Base-by-base conservation (phyloP, 2,888 invertebrate genomes). In the Agrilus cyanescens region DNA sequence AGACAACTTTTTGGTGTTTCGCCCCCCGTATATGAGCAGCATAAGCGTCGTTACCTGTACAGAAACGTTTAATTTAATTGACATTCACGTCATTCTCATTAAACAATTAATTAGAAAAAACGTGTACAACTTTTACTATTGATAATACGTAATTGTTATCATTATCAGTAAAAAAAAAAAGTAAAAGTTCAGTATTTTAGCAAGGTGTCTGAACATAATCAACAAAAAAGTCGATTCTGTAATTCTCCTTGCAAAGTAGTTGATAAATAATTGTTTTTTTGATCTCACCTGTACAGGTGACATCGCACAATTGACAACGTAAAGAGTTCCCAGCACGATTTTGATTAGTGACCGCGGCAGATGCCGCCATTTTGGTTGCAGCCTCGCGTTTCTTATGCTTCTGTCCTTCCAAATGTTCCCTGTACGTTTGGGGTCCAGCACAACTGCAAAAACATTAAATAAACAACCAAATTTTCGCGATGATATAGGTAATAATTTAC, bases 351-450 rank as follows among this genome's bases (percentile, higher is more conserved):
- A 76, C 70, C 55, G 80, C 69, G 48, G 80, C 73, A 60, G 74
- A 74, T 12, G 75, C 74, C 18, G 79, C 78, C 62, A 81, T 76
- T 63, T 88, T 88, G 18, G 82, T 72, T 10, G 85, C 82, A 1
- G 85, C 89, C 66, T 96, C 97, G 66, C 96, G 91, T 74, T 96
- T 97, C 75, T 97, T 97, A 71, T 98, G 98, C 68, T 94, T 93
- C 69, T 96, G 95, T 0, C 98, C 98, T 63, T 96, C 96, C 61
- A 98, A 73, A 73, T 98, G 98, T 67, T 97, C 98, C 51, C 87
- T 77, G 65, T 90, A 93, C 0, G 91, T 90, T 72, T 82, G 66
- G 2, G 68, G 68, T 32, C 61, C 67, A 32, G 67, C 67, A 47
- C 67, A 67, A 48, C 67, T 66, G 37, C 8, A 53, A 32, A 37